These are phyloP conservation scores for Pharmacophagus antenor DNA, from an alignment of 2,888 invertebrate genomes.

Conservation along the genomic window DNA sequence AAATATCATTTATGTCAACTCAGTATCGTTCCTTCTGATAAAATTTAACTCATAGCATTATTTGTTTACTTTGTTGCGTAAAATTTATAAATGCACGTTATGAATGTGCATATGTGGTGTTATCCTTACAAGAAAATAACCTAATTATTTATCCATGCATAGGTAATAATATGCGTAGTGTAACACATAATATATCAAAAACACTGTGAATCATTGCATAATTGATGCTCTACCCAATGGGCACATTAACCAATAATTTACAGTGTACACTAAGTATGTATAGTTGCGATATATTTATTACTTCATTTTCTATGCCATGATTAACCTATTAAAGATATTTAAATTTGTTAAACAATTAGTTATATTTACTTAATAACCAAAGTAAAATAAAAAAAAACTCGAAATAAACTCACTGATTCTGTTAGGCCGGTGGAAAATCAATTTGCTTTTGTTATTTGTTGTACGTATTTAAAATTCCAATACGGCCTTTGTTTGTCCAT, in stretches of 20 bases:
- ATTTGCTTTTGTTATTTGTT: background rate
- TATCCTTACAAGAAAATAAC: too few relatives aligned
- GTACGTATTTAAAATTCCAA: background rate
- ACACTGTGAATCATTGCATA: too few relatives aligned
- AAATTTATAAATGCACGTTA: too few relatives aligned
- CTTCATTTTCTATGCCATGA: too few relatives aligned
- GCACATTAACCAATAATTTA: too few relatives aligned
- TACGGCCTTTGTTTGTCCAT: background rate
- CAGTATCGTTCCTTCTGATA: constrained; percentile 23
- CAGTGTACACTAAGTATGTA: too few relatives aligned
- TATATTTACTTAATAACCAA: background rate
- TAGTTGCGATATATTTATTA: constrained; percentile 2
- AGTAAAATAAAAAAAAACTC: background rate
- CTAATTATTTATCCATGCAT: too few relatives aligned
- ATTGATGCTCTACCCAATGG: too few relatives aligned
- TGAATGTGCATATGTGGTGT: too few relatives aligned
- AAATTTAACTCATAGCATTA: constrained; percentile 20
- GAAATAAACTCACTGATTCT: background rate
- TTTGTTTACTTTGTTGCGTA: constrained; percentile 16
- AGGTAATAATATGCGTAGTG: too few relatives aligned
- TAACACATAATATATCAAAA: too few relatives aligned
- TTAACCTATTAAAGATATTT: too few relatives aligned
- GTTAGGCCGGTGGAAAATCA: background rate
- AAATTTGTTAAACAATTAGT: background rate
- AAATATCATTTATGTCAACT: constrained; percentile 24